phyloP scores from a whole-genome alignment of 2,888 invertebrate genomes.

The Strigamia crassipes region DNA sequence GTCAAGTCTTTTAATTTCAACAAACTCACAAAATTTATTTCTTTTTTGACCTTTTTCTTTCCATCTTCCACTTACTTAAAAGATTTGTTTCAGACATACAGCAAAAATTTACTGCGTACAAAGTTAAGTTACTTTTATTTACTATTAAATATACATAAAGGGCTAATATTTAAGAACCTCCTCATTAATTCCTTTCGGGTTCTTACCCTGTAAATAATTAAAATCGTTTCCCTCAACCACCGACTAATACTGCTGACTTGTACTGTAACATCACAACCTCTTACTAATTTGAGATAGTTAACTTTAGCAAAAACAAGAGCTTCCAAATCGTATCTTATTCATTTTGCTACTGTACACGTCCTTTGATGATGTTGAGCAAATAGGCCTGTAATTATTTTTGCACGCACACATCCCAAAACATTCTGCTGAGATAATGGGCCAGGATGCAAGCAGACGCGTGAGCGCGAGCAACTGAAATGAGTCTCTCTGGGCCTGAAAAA shows the following conservation, averaged over 20 bases:
- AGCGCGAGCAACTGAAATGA: constrained; percentile 17
- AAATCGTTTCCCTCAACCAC: constrained; percentile 1
- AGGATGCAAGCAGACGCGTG: constrained; percentile 24
- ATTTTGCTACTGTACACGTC: not conserved
- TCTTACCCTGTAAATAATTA: constrained; percentile 31
- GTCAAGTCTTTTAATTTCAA: constrained; percentile 35
- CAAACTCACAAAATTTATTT: constrained; percentile 28
- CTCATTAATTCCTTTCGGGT: constrained; percentile 27
- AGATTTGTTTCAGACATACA: constrained; percentile 36
- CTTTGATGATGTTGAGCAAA: constrained; percentile 38
- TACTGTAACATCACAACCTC: not conserved
- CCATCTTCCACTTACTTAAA: constrained; percentile 33
- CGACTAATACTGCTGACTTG: constrained; percentile 31
- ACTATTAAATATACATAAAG: constrained; percentile 32
- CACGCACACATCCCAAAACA: constrained; percentile 32
- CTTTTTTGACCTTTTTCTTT: constrained; percentile 30
- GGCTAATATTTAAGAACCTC: constrained; percentile 25
- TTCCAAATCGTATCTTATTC: not conserved
- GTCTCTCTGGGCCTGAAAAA: constrained; percentile 20
- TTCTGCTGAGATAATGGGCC: constrained; percentile 12
- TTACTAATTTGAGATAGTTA: not conserved
- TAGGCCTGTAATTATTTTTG: constrained; percentile 34
- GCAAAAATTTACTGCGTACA: not conserved
- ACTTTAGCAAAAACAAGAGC: constrained; percentile 19
- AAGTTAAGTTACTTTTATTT: constrained; percentile 28